These are phyloP conservation scores for Azorinus chamasolen DNA, from an alignment of 2,888 invertebrate species.

Conservation along the genomic window DNA sequence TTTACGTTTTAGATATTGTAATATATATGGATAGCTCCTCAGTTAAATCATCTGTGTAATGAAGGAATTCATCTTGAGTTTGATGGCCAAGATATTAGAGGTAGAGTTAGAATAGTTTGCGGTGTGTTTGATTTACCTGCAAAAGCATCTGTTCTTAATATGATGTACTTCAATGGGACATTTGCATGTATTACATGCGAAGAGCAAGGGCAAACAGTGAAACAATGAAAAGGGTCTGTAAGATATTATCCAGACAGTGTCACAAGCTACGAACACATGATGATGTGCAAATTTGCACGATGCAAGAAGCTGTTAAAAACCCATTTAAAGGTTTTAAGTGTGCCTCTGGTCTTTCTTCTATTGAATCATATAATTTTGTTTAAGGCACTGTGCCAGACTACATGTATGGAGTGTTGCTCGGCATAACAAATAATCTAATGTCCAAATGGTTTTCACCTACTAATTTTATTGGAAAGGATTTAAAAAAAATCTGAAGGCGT, in stretches of 20 bases:
- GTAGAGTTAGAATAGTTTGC: constrained; percentile 30
- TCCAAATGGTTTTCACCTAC: constrained; percentile 47
- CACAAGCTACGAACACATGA: constrained; percentile 19
- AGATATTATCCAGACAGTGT: constrained; percentile 25
- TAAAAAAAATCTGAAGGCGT: no score
- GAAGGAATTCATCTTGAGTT: constrained; percentile 16
- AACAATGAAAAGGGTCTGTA: constrained; percentile 30
- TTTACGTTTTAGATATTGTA: no score
- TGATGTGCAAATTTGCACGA: constrained; percentile 15
- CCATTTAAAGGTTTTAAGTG: constrained; percentile 39
- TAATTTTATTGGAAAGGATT: constrained; percentile 47
- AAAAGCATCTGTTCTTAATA: no score
- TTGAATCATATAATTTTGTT: constrained; percentile 15
- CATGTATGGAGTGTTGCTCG: constrained; percentile 29
- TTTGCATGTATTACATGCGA: constrained; percentile 45
- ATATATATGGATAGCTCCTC: no score
- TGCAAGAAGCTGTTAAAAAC: constrained; percentile 20
- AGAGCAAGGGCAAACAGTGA: no score
- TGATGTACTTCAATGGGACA: constrained; percentile 44
- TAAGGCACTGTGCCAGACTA: constrained; percentile 33
- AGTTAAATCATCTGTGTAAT: no score
- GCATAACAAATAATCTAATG: no score
- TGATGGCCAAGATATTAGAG: constrained; percentile 9
- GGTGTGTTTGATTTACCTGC: constrained; percentile 53
- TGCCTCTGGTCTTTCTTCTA: constrained; percentile 28